phyloP scores from a whole-genome alignment of 2,113 vertebrate species.

The Clarias batrachus region DNA sequence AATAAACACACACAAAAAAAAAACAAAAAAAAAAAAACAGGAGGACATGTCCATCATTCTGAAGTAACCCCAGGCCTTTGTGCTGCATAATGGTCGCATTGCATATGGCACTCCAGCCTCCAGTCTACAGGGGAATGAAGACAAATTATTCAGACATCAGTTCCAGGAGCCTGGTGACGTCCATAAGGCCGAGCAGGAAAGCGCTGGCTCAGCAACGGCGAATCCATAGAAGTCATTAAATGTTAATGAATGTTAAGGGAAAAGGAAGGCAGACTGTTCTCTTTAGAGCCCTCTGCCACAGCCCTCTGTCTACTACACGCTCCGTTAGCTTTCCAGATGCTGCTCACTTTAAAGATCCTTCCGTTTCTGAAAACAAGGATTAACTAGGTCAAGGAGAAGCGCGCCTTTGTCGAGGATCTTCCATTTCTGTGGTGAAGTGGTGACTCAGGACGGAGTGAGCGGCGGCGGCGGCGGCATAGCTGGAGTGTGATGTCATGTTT shows the following conservation, averaged over 20 bases:
- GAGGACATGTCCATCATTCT: background rate
- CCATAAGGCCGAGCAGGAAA: slow-evolving; percentile 41
- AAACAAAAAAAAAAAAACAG: background rate
- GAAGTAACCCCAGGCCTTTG: slow-evolving; percentile 19
- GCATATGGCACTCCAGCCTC: slow-evolving; percentile 45
- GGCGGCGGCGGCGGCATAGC: background rate
- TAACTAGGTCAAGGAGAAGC: slow-evolving; percentile 55
- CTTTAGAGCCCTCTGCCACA: slow-evolving; percentile 32
- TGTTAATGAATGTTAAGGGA: slow-evolving; percentile 49
- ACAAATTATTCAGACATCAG: slow-evolving; percentile 56
- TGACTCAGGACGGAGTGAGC: slow-evolving; percentile 36
- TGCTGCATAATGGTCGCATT: slow-evolving; percentile 35
- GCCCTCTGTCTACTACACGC: slow-evolving; percentile 12
- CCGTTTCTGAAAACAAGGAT: slow-evolving; percentile 33
- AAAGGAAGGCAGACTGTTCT: slow-evolving; percentile 27
- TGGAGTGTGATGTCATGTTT: slow-evolving; percentile 15
- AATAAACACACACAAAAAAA: too few relatives aligned
- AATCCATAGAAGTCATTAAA: slow-evolving; percentile 29
- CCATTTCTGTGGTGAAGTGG: slow-evolving; percentile 27
- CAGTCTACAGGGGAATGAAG: slow-evolving; percentile 55
- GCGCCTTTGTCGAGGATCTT: background rate
- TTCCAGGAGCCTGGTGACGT: slow-evolving; percentile 26
- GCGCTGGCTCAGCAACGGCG: slow-evolving; percentile 56
- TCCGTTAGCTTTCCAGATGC: slow-evolving; percentile 38
- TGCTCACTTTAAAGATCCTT: slow-evolving; percentile 18